Evolutionary conservation across 2,113 vertebrate species (phyloP).

Genomic region (Dendropsophus ebraccatus): DNA sequence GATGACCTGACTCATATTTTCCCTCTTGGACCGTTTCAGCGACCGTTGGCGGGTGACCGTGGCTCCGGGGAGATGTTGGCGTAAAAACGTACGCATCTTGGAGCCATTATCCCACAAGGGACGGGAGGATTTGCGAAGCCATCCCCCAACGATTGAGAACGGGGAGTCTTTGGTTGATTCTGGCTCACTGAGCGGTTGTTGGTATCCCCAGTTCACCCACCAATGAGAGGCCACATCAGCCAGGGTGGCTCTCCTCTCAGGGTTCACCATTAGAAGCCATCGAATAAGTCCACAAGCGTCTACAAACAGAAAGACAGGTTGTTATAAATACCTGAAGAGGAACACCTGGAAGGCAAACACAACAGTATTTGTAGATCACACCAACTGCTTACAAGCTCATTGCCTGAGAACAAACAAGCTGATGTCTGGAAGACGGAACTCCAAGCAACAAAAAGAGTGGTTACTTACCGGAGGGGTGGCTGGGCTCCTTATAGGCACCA

Average conservation of each 20-base stretch:
- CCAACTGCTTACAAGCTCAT: neutral
- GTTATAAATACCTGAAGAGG: neutral
- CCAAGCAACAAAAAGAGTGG: neutral
- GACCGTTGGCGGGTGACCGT: conserved; percentile 86
- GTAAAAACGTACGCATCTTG: conserved; percentile 88
- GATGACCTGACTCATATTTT: conserved; percentile 80
- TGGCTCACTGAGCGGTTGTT: conserved; percentile 71
- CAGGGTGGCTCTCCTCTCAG: conserved; percentile 89
- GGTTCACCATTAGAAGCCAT: conserved; percentile 98
- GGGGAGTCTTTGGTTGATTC: conserved; percentile 68
- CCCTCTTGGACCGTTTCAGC: conserved; percentile 90
- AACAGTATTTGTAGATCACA: conserved; percentile 25
- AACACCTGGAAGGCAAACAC: conserved; percentile 20
- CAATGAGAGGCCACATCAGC: conserved; percentile 93
- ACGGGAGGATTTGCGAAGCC: conserved; percentile 89
- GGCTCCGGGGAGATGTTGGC: conserved; percentile 69
- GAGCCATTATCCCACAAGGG: conserved; percentile 90
- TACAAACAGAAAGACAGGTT: conserved; percentile 63
- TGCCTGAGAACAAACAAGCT: neutral
- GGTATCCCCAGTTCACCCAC: conserved; percentile 99
- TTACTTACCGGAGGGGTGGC: conserved; percentile 83
- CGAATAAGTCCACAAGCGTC: conserved; percentile 96
- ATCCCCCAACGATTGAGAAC: conserved; percentile 79
- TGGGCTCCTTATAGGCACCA: conserved; percentile 87
- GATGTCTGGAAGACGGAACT: neutral